Evolutionary conservation across 2,113 vertebrate genomes (phyloP), one percentile per base, ranked within the genome.

Genomic region (Sterna hirundo): DNA sequence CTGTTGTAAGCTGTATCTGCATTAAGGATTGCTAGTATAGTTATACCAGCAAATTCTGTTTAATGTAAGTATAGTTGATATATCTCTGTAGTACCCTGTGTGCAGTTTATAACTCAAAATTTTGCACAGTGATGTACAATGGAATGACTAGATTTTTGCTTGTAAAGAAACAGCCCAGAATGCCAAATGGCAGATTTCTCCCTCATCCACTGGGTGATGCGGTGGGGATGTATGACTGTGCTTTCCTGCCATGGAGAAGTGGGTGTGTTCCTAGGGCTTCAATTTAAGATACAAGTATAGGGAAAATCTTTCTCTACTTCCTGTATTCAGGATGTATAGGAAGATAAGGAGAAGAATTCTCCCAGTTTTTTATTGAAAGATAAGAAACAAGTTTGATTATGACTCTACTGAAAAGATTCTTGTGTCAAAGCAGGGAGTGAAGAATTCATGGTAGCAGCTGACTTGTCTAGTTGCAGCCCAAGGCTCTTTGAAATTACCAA

Each of bases 191-290:
- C 34, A 82, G 29, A 22, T 86, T 86, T 47, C 4, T 64, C 7
- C 65, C 21, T 84, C 6, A 3, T 57, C 47, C 20, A 8, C 18
- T 16, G 11, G 16, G 19, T 15, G 32, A 11, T 1, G 7, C 2
- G 7, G 8, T 13, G 32, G n/a, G 34, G 36, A 17, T 4, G 5
- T 36, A 22, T 23, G 40, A 36, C 34, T 0, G 0, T 51, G 58
- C 27, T 75, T 6, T 85, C 40, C 49, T 71, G 46, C 51, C 3
- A 0, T 36, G 54, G 36, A 64, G 26, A 47, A 30, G 7, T 11
- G 34, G 17, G 11, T 57, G 14, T 62, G 40, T 66, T 75, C 13
- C 27, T 58, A 36, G 25, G 32, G 46, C 22, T 93, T 89, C 21
- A 27, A 2, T 62, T 58, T 78, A 27, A 88, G 21, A 32, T 74